Base-by-base conservation (phyloP, 2,888 invertebrate genomes). In the Julus scandinavius region DNA sequence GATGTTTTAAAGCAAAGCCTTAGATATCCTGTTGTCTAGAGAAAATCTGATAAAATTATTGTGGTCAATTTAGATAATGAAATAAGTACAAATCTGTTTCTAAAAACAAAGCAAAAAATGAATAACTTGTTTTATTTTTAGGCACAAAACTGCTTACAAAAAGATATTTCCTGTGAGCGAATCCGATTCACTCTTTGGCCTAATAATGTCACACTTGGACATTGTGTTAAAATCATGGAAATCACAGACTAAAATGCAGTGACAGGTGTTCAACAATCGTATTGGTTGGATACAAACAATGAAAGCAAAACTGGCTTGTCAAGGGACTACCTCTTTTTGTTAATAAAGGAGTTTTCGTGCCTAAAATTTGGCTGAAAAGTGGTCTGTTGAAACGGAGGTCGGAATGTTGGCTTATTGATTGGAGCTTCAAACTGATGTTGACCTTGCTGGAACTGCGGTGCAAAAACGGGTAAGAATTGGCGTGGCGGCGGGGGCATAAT, bases 341-440 rank as follows among this genome's bases (percentile, higher is more conserved):
- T 80, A 80, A 29, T 85, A 85, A 85, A 85, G 13, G 45, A n/a
- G 29, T 85, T 85, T 45, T 49, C 41, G 49, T 45, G 85, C 17
- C 85, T 45, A n/a, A 85, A 45, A 45, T 85, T 50, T 13, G 50
- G 54, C n/a, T 50, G 29, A 11, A 54, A 54, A 5, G 40, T 58
- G 58, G 40, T 20, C 38, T 87, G 87, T 17, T 20, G 58, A 13
- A 87, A 54, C 54, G 87, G 87, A 20, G 54, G 41, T 50, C 50
- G n/a, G 38, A 54, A 54, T 7, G 54, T 58, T 2, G 87, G 58
- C 38, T 58, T 45, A 6, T 58, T 38, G 11, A 58, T 29, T 58
- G 54, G 87, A 58, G n/a, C 87, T 54, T 87, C 50, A 58, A 87
- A 87, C 29, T 87, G 54, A 17, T 54, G 41, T 58, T 50, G 58